These are phyloP conservation scores for Antheraea pernyi DNA, from an alignment of 1,140 invertebrate species.

Conservation along the genomic window DNA sequence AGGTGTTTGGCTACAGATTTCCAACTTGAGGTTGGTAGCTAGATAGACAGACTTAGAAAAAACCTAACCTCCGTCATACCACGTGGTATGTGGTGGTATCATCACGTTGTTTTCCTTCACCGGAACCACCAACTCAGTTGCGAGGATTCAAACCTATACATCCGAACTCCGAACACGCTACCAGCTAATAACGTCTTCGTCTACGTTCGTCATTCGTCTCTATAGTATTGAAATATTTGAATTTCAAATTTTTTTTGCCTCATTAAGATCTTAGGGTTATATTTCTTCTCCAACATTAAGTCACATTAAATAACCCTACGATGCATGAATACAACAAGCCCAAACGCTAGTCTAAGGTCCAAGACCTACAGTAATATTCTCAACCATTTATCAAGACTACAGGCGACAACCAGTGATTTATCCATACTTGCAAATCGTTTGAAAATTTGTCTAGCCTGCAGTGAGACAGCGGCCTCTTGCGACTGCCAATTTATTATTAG, in stretches of 20 bases:
- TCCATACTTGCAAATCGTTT: background rate
- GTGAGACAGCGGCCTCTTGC: background rate
- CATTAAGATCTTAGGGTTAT: background rate
- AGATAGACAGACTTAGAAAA: too few species aligned
- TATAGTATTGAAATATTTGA: background rate
- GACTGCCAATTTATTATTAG: slow-evolving; percentile 7
- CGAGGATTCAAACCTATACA: too few species aligned
- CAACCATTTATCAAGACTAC: slow-evolving; percentile 2
- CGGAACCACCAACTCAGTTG: too few species aligned
- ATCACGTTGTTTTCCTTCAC: too few species aligned
- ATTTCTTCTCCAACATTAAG: background rate
- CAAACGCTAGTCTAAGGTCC: background rate
- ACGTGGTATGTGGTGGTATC: too few species aligned
- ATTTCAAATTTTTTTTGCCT: background rate
- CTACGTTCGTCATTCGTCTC: too few species aligned
- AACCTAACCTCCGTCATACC: too few species aligned
- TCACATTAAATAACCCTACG: background rate
- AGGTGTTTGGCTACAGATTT: too few species aligned
- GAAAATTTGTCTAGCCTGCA: slow-evolving; percentile 6
- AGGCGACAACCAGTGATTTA: slow-evolving; percentile 9
- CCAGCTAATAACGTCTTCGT: too few species aligned
- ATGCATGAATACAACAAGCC: background rate
- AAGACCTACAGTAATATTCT: background rate
- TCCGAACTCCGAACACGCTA: too few species aligned
- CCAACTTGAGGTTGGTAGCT: too few species aligned